Evolutionary conservation across 2,888 invertebrate species (phyloP).

Genomic region (Drosophila emarginata): DNA sequence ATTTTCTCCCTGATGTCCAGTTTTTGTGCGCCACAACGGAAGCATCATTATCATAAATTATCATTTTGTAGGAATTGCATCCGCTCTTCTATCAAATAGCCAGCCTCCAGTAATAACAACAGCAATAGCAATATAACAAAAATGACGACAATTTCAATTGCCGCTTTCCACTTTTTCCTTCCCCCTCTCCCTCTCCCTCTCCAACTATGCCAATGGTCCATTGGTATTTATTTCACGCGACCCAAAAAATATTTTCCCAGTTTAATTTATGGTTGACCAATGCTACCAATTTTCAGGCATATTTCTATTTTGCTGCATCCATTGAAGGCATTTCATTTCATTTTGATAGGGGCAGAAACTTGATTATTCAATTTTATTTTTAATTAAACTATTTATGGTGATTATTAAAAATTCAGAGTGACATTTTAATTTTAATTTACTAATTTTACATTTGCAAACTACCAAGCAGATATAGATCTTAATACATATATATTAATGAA

Average conservation of each 20-base stretch:
- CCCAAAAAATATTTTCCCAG: constrained; percentile 51
- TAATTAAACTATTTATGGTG: constrained; percentile 3
- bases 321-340: constrained; percentile 1
- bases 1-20: constrained; percentile 59
- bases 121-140: constrained; percentile 32
- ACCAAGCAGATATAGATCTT: too few species aligned
- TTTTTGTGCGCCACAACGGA: constrained; percentile 71
- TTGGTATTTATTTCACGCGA: constrained; percentile 55
- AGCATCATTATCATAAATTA: constrained; percentile 82
- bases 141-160: constrained; percentile 71
- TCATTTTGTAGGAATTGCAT: constrained; percentile 82
- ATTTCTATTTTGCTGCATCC: not conserved
- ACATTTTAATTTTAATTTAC: too few species aligned
- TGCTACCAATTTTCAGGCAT: constrained; percentile 20
- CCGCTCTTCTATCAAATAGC: constrained; percentile 59
- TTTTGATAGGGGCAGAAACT: not conserved
- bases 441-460: too few species aligned
- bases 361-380: constrained; percentile 10
- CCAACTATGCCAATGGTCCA: constrained; percentile 2
- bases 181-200: not conserved
- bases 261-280: constrained; percentile 62
- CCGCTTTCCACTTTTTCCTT: constrained; percentile 40
- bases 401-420: too few species aligned
- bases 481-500: too few species aligned
- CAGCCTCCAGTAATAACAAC: constrained; percentile 39